Evolutionary conservation across 2,888 invertebrate genomes (phyloP).

Genomic region (Spialia ferax): DNA sequence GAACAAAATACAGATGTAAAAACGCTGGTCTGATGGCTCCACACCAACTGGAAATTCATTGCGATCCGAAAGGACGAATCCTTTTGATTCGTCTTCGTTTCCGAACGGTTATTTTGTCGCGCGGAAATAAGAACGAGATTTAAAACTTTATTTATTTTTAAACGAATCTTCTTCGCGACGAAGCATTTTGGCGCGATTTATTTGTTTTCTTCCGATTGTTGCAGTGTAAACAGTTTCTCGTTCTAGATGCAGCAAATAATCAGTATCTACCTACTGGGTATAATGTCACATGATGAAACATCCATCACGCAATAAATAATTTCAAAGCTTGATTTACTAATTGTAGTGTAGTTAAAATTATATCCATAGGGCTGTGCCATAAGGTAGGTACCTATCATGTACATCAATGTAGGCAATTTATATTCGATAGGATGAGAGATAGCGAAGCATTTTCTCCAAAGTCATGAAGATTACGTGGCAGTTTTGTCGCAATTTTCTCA

Average conservation of each 20-base stretch:
- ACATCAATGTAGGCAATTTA: too few relatives aligned
- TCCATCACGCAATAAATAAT: too few relatives aligned
- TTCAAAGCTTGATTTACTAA: too few relatives aligned
- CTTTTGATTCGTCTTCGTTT: constrained; percentile 64
- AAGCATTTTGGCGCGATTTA: constrained; percentile 45
- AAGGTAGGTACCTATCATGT: too few relatives aligned
- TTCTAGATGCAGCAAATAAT: neutral
- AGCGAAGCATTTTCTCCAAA: constrained; percentile 10
- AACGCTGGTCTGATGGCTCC: constrained; percentile 51
- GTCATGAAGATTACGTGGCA: constrained; percentile 28
- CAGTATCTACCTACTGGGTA: too few relatives aligned
- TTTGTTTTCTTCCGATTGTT: constrained; percentile 32
- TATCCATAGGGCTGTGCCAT: too few relatives aligned
- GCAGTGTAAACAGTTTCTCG: neutral
- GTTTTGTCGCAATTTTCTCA: constrained; percentile 11
- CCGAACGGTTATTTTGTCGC: constrained; percentile 41
- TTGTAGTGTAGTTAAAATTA: too few relatives aligned
- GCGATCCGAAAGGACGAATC: constrained; percentile 69
- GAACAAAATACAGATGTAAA: too few relatives aligned
- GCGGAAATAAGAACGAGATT: constrained; percentile 49
- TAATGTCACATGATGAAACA: too few relatives aligned
- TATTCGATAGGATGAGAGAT: neutral
- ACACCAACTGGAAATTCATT: constrained; percentile 67
- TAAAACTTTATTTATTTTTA: constrained; percentile 66
- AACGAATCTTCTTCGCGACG: constrained; percentile 59